phyloP scores from a whole-genome alignment of 1,140 invertebrate species.

The Harpegnathos saltator region DNA sequence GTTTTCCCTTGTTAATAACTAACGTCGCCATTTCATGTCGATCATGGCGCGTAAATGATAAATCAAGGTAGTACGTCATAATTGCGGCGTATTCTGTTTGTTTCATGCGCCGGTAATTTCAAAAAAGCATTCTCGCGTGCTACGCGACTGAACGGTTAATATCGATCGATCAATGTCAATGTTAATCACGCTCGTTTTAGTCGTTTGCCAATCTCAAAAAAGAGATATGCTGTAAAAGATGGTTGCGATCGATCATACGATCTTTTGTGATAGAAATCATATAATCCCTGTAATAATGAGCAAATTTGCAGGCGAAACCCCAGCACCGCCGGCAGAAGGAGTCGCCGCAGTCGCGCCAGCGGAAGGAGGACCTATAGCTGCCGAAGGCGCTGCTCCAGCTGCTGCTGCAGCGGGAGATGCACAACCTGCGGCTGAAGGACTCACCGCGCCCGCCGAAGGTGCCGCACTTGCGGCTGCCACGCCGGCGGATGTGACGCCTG shows the following conservation, averaged over 20 bases:
- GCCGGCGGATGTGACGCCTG: conserved; percentile 78
- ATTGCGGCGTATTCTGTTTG: neutral
- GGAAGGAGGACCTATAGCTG: conserved; percentile 80
- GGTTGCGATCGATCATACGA: neutral
- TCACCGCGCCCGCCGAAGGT: conserved; percentile 64
- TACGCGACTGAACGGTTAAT: neutral
- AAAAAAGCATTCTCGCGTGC: neutral
- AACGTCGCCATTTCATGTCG: conserved; percentile 39
- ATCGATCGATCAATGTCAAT: conserved; percentile 22
- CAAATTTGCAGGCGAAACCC: conserved; percentile 53
- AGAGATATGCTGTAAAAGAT: neutral
- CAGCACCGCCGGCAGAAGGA: conserved; percentile 80
- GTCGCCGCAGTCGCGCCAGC: conserved; percentile 75
- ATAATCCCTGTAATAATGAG: neutral
- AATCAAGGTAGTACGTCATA: neutral
- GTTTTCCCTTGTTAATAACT: conserved; percentile 4
- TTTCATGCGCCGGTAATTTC: neutral
- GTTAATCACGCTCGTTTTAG: neutral
- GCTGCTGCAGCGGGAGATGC: conserved; percentile 82
- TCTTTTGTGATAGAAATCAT: neutral
- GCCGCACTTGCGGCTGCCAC: conserved; percentile 68
- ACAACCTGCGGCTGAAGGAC: conserved; percentile 71
- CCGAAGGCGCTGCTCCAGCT: conserved; percentile 77
- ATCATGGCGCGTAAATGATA: conserved; percentile 29
- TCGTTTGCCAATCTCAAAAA: neutral